Base-by-base conservation (phyloP, 2,113 vertebrate genomes). In the Maccullochella peelii region DNA sequence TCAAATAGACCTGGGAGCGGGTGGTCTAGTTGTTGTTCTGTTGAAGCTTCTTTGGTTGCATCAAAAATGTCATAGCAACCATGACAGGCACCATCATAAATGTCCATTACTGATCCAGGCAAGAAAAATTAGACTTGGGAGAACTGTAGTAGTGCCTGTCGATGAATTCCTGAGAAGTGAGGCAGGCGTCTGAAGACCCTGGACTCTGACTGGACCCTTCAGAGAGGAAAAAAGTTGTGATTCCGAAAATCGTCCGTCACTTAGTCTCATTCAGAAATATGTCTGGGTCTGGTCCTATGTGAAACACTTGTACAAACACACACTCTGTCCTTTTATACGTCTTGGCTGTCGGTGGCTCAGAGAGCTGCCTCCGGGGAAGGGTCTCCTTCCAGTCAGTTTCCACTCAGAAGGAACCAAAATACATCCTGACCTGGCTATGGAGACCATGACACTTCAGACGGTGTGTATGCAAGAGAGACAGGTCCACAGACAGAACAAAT, bases 301-400 rank as follows among this genome's bases (percentile, higher is more conserved):
- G 74, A 90, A 93, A 92, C 91, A 93, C 88, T 94, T 94, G 90
- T 77, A 87, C 87, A 95, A 95, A 95, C 90, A 94, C 74, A 79
- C 82, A 87, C 90, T 89, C 76, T 86, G 79, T 86, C 90, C 89
- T 88, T 91, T 82, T 76, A 85, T 82, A 74, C 78, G 30, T 85
- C 82, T 88, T 86, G 82, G 84, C 83, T 90, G 82, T 84, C 65
- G 36, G 71, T 82, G 61, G 72, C 59, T 86, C 38, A n/a, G 57
- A 67, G 81, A 67, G 55, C 36, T 75, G 73, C 79, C 88, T 90
- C 77, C 27, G 20, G 88, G 83, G 73, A 82, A 73, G 70, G 16
- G 70, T 89, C 84, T 79, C 87, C 50, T 86, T 88, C 87, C 86
- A 86, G 83, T 91, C 79, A 89, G 89, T 86, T 94, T 93, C 87